phyloP scores from a whole-genome alignment of 2,888 invertebrate species.

The Acrobasis suavella region DNA sequence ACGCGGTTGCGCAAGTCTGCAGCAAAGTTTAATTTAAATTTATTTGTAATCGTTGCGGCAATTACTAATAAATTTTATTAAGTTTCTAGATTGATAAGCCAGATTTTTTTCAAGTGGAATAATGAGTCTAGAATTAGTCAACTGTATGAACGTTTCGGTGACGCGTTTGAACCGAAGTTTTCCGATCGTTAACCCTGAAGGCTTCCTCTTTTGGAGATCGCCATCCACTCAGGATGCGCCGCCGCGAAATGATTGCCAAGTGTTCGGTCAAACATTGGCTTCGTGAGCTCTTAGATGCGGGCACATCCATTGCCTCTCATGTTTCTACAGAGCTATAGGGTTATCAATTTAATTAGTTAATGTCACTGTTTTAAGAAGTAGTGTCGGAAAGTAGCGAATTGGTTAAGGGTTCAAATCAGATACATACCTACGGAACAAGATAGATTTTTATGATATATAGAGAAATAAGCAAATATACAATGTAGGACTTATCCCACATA shows the following conservation, averaged over 20 bases:
- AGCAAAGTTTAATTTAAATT: no score
- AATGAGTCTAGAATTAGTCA: not conserved
- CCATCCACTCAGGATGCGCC: not conserved
- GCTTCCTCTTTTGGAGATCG: constrained; percentile 1
- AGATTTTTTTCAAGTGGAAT: not conserved
- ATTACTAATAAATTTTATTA: no score
- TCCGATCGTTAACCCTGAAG: constrained; percentile 3
- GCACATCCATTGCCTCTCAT: not conserved
- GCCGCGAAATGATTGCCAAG: not conserved
- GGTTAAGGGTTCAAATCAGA: no score
- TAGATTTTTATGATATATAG: no score
- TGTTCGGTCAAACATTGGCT: not conserved
- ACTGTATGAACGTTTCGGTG: not conserved
- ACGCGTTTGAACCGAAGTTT: not conserved
- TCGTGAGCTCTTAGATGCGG: not conserved
- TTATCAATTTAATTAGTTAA: no score
- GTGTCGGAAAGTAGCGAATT: no score
- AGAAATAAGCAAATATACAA: no score
- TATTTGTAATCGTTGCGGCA: no score
- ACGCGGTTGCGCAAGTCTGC: no score
- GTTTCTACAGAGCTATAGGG: not conserved
- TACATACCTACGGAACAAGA: no score
- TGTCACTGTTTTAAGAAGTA: no score
- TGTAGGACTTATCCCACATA: no score
- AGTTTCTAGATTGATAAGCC: not conserved